Base-by-base conservation (phyloP, 1,140 invertebrate species). In the Papilio machaon region DNA sequence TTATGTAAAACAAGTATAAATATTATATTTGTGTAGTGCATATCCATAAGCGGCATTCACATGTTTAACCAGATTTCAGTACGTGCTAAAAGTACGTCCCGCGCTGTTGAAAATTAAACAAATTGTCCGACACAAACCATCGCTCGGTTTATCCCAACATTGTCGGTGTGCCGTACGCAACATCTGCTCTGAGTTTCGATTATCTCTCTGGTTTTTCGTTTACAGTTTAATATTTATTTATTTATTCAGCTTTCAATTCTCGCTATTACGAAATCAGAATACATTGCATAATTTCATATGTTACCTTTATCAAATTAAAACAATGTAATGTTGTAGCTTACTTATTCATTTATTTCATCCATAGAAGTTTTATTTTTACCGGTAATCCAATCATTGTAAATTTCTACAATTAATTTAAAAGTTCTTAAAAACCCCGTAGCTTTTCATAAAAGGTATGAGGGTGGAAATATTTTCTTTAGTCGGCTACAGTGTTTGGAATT, bases 401-500 rank as follows among this genome's bases (percentile, higher is more conserved):
- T 10, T 30, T 4, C 23, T 30, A 52, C 10, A 15, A 52, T 13
- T 15, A 15, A 10, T 35, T 35, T 15, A 38, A 35, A 13, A 35
- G 3, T 38, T 35, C 11, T 70, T 38, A 0, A 70, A 6, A 35
- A 35, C 47, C 54, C 15, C 70, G 64, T 60, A 70, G 47, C 13
- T 54, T 81, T 11, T 15, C 43, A 60, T 76, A 76, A 30, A 30
- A 70, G 19, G 13, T 35, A 15, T 78, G 80, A 74, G 80, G 81
- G 82, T 83, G 83, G 82, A 82, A 81, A 81, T 89, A 89, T 90
- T 88, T 89, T 88, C 88, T 86, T 88, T 88, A 84, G 83, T 85
- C 84, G 82, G 80, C 82, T 83, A 11, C 84, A 74, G 79, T 91
- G 89, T 90, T 92, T 90, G 85, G 85, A 90, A 91, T 91, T 92